Base-by-base conservation (phyloP, 1,140 invertebrate species). In the Plutomurus gul region DNA sequence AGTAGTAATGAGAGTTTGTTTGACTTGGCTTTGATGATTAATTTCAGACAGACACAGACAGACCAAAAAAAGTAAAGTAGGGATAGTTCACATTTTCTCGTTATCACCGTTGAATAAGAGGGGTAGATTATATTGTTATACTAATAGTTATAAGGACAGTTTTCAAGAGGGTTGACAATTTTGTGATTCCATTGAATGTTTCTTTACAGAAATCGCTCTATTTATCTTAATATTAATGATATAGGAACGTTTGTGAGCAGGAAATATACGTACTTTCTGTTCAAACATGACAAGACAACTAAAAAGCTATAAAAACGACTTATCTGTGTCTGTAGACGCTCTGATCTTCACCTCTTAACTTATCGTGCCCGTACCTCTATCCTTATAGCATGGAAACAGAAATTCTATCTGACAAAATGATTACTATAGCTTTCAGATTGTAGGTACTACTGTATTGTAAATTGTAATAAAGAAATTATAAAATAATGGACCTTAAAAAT, bases 401-500 rank as follows among this genome's bases (percentile, higher is more conserved):
- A 47, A 65, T 65, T 65, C 56, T 65, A 65, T 30, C 30, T 36
- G 25, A 60, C 51, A 30, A n/a, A 65, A 65, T 18, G 16, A 65
- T 20, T n/a, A 33, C 43, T 47, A 18, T 65, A 65, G 27, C 56
- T 65, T 11, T 65, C 56, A 65, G 18, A 36, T 43, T n/a, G 13
- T 56, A 56, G 27, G 16, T 18, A 20, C 20, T 51, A 51, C 20
- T 22, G 20, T 51, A 51, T 16, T 65, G n/a, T n/a, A n/a, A n/a
- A 27, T 65, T 65, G 30, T 65, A 65, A 65, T 65, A 65, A 65
- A 65, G 30, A 65, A 65, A 65, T 33, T 65, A 65, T 60, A 65
- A 33, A 65, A 65, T 65, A 65, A 36, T 65, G 56, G 56, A 65
- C 56, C 56, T 65, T 65, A 65, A 65, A 60, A 65, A 65, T n/a